A percentile compares a stretch with the other conserved stretches of the same genome.
phyloP scores from a whole-genome alignment of 2,888 invertebrate genomes.

The Aleiodes alternator region DNA sequence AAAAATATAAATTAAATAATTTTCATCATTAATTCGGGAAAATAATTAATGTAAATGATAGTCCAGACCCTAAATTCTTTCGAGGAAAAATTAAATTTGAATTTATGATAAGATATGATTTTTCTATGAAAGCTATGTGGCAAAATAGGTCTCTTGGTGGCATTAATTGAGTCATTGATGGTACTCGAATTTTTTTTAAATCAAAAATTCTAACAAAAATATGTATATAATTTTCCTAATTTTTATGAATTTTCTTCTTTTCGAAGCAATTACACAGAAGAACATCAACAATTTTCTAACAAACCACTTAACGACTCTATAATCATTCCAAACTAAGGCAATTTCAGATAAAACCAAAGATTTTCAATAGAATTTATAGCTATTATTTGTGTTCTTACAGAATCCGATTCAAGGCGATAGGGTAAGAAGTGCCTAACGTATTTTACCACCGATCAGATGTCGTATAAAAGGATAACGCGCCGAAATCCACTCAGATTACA shows the following conservation, averaged over 20 bases:
- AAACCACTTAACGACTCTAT: constrained; percentile 13
- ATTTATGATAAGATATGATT: too few species aligned
- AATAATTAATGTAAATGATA: too few species aligned
- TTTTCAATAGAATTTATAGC: constrained; percentile 23
- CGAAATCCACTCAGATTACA: constrained; percentile 3
- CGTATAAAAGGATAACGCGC: constrained; percentile 13
- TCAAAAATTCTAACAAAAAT: too few species aligned
- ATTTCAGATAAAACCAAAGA: neutral
- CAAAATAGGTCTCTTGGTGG: too few species aligned
- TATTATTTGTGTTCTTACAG: constrained; percentile 15
- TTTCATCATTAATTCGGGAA: too few species aligned
- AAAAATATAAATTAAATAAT: too few species aligned
- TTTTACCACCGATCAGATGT: constrained; percentile 19
- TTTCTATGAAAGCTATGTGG: too few species aligned
- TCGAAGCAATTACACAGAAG: neutral
- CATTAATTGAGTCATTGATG: too few species aligned
- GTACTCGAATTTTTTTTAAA: too few species aligned
- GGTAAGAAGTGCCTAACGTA: neutral
- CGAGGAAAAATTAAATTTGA: too few species aligned
- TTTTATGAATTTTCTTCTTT: neutral
- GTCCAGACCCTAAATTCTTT: too few species aligned
- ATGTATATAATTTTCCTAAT: too few species aligned
- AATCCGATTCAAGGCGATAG: neutral
- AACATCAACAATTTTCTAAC: neutral
- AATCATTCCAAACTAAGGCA: neutral